These are phyloP conservation scores for Dasyornis broadbenti DNA, from an alignment of 2,113 vertebrate genomes.

Conservation along the genomic window DNA sequence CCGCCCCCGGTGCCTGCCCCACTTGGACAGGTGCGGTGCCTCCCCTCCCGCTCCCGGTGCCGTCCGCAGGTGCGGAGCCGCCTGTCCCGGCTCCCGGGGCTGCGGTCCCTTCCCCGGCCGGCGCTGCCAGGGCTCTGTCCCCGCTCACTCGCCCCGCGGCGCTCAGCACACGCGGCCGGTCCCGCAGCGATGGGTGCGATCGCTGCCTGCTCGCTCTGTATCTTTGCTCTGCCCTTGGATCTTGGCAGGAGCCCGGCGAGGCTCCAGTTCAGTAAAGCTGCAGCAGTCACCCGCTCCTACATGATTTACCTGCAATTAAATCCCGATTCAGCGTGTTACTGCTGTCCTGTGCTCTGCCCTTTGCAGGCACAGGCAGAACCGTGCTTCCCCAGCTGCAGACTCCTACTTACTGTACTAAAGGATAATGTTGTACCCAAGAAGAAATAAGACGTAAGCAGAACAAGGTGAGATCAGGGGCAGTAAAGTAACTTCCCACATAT, in stretches of 20 bases:
- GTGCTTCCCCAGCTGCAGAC: background rate
- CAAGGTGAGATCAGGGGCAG: background rate
- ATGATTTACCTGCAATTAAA: background rate
- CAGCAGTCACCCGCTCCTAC: background rate
- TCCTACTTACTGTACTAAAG: fast-evolving
- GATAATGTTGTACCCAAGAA: fast-evolving
- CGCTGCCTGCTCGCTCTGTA: fast-evolving
- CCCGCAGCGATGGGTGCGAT: background rate
- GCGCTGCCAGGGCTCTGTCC: background rate
- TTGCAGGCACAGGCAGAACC: background rate
- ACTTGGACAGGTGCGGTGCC: background rate
- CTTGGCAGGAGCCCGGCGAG: background rate
- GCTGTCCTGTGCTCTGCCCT: background rate
- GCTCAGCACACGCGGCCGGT: background rate
- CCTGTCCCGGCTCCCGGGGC: background rate
- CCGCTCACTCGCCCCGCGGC: background rate
- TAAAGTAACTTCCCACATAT: background rate
- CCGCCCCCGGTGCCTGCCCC: background rate
- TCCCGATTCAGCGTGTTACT: background rate
- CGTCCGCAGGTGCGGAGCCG: background rate
- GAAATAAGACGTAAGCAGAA: background rate
- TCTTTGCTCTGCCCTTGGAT: background rate
- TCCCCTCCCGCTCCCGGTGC: background rate
- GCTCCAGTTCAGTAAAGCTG: background rate
- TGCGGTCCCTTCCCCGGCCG: background rate